A percentile compares a stretch with the other conserved stretches of the same genome.
Evolutionary conservation across 1,140 invertebrate species (phyloP).

Genomic region (Scylla paramamosain): DNA sequence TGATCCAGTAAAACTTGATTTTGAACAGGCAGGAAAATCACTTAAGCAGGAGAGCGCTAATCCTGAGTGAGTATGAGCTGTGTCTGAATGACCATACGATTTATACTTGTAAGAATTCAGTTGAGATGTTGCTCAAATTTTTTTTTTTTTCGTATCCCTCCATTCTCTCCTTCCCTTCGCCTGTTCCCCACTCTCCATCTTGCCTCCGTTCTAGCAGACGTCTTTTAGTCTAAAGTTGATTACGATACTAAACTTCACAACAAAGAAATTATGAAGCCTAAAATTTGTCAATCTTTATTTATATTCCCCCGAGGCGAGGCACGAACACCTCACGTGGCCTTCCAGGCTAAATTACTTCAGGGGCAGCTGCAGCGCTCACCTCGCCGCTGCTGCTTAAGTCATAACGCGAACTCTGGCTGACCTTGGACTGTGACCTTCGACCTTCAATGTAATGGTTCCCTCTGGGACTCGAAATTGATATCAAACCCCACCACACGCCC

Average conservation of each 20-base stretch:
- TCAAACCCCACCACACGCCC: not conserved
- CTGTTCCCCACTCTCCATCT: not conserved
- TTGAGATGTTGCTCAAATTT: not conserved
- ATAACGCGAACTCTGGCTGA: not conserved
- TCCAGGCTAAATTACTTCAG: not conserved
- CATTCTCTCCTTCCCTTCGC: not conserved
- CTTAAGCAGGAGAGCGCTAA: not conserved
- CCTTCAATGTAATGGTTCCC: not conserved
- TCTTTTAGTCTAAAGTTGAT: not conserved
- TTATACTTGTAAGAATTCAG: not conserved
- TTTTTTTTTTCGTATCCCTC: not conserved
- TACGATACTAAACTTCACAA: not conserved
- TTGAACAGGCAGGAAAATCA: not conserved
- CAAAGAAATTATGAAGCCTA: not conserved
- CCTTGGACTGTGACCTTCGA: not conserved
- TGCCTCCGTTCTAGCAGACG: not conserved
- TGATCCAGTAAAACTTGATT: not conserved
- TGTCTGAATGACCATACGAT: not conserved
- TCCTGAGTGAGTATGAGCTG: not conserved
- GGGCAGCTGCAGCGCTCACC: not conserved
- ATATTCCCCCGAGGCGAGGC: not conserved
- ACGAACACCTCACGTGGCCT: not conserved
- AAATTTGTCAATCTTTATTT: not conserved
- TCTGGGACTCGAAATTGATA: slow-evolving; percentile 13
- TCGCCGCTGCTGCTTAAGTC: not conserved